These are phyloP conservation scores for Zophobas morio DNA, from an alignment of 1,140 invertebrate species.

Conservation along the genomic window DNA sequence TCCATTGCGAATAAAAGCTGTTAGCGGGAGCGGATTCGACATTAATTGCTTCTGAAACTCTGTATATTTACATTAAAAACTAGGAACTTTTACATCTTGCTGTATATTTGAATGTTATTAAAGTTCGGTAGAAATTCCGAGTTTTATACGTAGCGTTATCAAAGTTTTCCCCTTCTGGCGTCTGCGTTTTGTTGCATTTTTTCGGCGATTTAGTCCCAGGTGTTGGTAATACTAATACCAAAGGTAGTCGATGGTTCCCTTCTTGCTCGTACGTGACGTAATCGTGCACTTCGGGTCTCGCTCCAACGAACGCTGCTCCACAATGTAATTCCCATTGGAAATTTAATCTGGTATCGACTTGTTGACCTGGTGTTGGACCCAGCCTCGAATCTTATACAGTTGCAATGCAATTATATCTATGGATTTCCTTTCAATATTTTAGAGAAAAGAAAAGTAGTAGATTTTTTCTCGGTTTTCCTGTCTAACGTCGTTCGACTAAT, in stretches of 20 bases:
- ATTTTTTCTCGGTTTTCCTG: too few relatives aligned
- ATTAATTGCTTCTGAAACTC: conserved; percentile 27
- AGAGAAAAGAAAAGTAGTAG: background rate
- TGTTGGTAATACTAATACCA: conserved; percentile 23
- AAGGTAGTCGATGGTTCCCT: conserved; percentile 13
- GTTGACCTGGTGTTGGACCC: conserved; percentile 1
- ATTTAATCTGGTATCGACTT: conserved; percentile 13
- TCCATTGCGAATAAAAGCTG: conserved; percentile 17
- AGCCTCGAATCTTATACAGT: background rate
- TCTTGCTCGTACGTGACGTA: conserved; percentile 22
- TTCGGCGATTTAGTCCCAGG: conserved; percentile 19
- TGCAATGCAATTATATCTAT: background rate
- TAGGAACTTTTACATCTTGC: background rate
- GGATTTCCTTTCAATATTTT: background rate
- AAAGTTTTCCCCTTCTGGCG: background rate
- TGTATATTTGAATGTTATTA: conserved; percentile 18
- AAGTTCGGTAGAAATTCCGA: conserved; percentile 2
- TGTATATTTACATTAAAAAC: background rate
- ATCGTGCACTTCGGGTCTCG: conserved; percentile 11
- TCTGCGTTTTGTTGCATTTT: conserved; percentile 17
- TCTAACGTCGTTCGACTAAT: too few relatives aligned
- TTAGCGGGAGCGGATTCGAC: conserved; percentile 6
- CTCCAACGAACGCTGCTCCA: background rate
- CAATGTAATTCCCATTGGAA: conserved; percentile 20
- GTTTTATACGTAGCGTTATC: conserved; percentile 16